These are phyloP conservation scores for Spilogale gracilis DNA, from an alignment of 2,113 vertebrate genomes.

Conservation along the genomic window DNA sequence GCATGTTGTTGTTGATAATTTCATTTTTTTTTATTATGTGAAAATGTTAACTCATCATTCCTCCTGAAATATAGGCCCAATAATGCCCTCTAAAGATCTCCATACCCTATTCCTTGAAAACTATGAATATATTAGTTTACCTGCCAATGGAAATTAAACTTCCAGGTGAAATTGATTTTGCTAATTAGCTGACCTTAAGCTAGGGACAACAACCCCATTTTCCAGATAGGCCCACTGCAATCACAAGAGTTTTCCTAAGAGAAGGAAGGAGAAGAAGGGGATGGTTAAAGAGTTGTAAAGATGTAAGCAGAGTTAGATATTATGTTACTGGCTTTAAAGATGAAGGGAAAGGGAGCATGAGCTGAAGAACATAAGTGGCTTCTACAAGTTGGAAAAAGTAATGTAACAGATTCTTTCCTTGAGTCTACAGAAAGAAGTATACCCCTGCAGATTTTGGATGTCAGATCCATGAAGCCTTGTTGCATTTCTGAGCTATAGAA, in stretches of 20 bases:
- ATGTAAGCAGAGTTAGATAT: background rate
- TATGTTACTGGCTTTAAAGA: background rate
- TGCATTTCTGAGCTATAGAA: background rate
- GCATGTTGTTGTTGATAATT: background rate
- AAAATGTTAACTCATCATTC: background rate
- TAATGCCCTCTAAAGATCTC: background rate
- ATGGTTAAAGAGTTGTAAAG: background rate
- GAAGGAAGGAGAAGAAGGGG: no score
- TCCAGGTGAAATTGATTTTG: background rate
- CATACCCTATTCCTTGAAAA: background rate
- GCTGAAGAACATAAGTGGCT: background rate
- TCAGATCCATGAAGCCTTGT: background rate
- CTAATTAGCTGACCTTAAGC: background rate
- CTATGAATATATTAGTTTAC: background rate
- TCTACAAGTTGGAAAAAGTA: background rate
- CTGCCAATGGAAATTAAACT: background rate
- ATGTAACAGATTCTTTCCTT: background rate
- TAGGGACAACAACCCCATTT: background rate
- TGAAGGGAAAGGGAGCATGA: background rate
- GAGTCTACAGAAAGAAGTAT: background rate
- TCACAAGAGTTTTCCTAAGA: background rate
- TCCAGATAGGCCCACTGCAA: background rate
- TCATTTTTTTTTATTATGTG: background rate
- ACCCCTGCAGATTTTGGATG: background rate
- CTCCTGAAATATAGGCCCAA: background rate